Conservation (phyloP, 2,113 vertebrate genomes). For the Catagonus wagneri region DNA sequence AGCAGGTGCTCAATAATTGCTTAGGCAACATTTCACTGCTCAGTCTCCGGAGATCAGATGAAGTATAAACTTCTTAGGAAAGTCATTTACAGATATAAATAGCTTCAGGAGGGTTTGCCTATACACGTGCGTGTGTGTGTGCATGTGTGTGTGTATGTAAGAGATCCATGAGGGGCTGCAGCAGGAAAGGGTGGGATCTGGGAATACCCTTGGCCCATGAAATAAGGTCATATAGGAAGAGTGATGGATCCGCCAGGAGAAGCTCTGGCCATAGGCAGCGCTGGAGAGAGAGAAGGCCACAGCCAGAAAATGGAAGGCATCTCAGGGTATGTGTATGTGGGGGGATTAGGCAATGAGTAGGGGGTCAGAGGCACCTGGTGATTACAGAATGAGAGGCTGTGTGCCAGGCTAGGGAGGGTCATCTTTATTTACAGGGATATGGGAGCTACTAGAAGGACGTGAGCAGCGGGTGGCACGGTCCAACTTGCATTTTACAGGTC, state of each 20-base stretch:
- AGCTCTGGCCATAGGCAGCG: background rate
- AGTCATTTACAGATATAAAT: background rate
- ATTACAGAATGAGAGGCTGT: background rate
- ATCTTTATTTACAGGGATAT: background rate
- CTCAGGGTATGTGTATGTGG: no score
- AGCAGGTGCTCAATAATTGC: background rate
- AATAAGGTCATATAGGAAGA: background rate
- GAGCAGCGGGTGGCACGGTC: rapidly evolving
- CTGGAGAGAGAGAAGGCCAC: background rate
- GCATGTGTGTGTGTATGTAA: background rate
- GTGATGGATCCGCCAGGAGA: background rate
- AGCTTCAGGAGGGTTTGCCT: background rate
- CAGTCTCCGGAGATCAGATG: background rate
- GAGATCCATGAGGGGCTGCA: background rate
- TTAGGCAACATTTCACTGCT: background rate
- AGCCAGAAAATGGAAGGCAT: background rate
- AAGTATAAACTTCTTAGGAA: background rate
- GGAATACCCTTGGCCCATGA: background rate
- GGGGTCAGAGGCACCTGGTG: background rate
- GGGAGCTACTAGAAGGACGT: background rate
- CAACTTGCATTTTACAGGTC: background rate
- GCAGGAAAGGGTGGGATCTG: background rate
- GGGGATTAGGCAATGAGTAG: background rate
- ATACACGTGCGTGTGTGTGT: background rate
- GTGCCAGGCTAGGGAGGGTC: background rate